Conservation (phyloP, 2,888 invertebrate genomes). For the Hecatera dysodea region DNA sequence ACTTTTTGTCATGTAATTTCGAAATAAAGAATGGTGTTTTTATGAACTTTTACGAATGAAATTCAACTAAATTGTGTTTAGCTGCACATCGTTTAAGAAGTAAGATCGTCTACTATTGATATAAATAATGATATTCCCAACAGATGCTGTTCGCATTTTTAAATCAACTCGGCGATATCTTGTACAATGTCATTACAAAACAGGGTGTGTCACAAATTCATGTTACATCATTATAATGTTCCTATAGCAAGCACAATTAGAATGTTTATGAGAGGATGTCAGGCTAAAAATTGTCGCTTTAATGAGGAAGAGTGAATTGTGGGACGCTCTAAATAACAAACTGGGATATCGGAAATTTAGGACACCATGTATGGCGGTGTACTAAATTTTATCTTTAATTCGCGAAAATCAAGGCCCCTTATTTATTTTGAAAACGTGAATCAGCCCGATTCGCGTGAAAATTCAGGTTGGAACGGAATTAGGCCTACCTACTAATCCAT, state of each 20-base stretch:
- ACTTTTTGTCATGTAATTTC: slow-evolving; percentile 17
- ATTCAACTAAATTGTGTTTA: background rate
- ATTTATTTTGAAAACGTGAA: slow-evolving; percentile 51
- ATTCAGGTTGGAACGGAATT: slow-evolving; percentile 39
- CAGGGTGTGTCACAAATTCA: slow-evolving; percentile 64
- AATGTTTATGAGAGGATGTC: slow-evolving; percentile 84
- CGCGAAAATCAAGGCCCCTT: slow-evolving; percentile 46
- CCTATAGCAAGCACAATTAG: slow-evolving; percentile 77
- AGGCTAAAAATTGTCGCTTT: slow-evolving; percentile 82
- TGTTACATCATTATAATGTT: slow-evolving; percentile 72
- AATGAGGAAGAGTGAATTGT: slow-evolving; percentile 90
- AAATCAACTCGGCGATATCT: slow-evolving; percentile 47
- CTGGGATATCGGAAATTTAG: slow-evolving; percentile 73
- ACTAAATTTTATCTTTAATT: slow-evolving; percentile 54
- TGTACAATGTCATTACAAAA: slow-evolving; percentile 58
- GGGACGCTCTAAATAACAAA: slow-evolving; percentile 77
- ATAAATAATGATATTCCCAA: slow-evolving; percentile 23
- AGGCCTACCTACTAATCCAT: slow-evolving; percentile 56
- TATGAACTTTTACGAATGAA: background rate
- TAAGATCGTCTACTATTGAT: slow-evolving; percentile 15
- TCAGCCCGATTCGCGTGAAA: slow-evolving; percentile 35
- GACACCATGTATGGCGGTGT: slow-evolving; percentile 61
- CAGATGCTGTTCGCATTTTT: slow-evolving; percentile 54
- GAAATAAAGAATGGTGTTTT: slow-evolving; percentile 19
- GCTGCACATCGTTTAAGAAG: background rate